Conservation (phyloP, 2,797 vertebrate species). For the Spinus olivaceus region DNA sequence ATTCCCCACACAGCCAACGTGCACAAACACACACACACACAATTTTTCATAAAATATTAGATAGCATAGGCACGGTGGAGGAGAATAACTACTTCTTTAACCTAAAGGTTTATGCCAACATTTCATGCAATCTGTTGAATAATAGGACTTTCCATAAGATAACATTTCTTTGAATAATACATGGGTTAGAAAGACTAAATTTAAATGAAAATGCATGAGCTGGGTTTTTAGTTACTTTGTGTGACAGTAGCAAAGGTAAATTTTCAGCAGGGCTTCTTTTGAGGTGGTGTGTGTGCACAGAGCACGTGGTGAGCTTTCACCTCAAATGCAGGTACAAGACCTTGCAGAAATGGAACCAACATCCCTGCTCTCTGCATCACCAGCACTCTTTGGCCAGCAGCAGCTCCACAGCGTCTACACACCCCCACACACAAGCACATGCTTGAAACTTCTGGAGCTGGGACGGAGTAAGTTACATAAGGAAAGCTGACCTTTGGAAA, state of each 20-base stretch:
- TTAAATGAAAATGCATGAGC: background rate
- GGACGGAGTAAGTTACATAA: fast-evolving
- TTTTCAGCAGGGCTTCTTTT: background rate
- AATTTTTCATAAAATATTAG: background rate
- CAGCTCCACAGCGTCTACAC: background rate
- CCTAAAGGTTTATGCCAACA: background rate
- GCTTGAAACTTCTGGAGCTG: background rate
- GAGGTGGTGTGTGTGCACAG: background rate
- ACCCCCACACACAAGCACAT: fast-evolving
- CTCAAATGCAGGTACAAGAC: background rate
- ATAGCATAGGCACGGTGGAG: background rate
- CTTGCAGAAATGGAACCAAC: background rate
- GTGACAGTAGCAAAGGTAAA: background rate
- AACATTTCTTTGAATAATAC: constrained; percentile 1
- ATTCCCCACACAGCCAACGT: fast-evolving
- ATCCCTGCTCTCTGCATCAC: background rate
- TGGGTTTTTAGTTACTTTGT: background rate
- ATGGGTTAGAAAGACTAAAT: background rate
- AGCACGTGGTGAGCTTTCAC: fast-evolving
- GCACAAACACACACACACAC: background rate
- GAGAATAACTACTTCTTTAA: background rate
- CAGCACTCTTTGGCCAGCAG: background rate
- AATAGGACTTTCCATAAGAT: background rate
- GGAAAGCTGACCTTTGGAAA: background rate
- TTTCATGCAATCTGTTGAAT: constrained; percentile 1